phyloP scores from a whole-genome alignment of 2,797 vertebrate species.

The Phrynocephalus vlangalii region DNA sequence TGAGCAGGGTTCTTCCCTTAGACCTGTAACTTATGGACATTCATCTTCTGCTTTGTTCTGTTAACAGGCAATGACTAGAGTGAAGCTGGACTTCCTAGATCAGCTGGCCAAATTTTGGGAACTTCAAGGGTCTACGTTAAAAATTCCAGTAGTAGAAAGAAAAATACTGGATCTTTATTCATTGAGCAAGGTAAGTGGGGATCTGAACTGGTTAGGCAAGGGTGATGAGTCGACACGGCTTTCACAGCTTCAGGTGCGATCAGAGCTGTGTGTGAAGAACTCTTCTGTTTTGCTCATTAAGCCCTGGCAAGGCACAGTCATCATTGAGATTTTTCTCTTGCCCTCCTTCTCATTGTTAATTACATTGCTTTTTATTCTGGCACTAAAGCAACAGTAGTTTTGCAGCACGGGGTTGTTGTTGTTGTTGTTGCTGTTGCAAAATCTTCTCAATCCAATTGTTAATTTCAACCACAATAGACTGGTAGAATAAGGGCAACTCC shows the following conservation, averaged over 20 bases:
- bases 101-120: conserved; percentile 99
- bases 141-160: conserved; percentile 95
- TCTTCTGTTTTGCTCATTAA: background rate
- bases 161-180: conserved; percentile 94
- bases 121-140: conserved; percentile 94
- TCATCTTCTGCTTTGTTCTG: background rate
- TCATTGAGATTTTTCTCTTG: background rate
- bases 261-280: background rate
- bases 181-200: conserved; percentile 90
- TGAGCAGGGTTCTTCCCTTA: background rate
- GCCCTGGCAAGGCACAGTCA: background rate
- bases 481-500: too few species aligned
- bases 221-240: background rate
- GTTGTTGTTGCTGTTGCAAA: background rate
- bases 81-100: conserved; percentile 97
- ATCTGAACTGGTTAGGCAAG: background rate
- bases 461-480: too few species aligned
- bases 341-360: background rate
- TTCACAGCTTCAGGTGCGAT: background rate
- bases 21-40: background rate
- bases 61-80: conserved; percentile 93
- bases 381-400: background rate
- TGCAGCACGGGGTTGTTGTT: background rate
- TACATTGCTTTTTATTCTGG: background rate
- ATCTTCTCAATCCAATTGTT: too few species aligned